Conservation (phyloP, 2,888 invertebrate species). For the Sesia apiformis region DNA sequence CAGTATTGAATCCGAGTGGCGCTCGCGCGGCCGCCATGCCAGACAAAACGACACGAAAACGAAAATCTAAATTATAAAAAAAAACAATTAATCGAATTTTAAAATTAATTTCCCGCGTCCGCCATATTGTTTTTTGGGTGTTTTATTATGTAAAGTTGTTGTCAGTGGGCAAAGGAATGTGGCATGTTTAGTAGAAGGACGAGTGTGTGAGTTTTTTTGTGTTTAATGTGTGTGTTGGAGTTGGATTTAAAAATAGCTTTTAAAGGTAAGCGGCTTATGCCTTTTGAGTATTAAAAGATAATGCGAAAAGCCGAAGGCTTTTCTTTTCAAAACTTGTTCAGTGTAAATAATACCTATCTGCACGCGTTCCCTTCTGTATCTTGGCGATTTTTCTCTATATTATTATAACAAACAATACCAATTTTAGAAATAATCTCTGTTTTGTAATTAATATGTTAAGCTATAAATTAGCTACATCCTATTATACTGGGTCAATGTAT, state of each 20-base stretch:
- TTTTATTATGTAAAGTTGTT: not conserved
- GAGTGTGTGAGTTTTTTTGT: conserved; percentile 45
- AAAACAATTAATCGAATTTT: not conserved
- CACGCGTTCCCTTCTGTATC: too few relatives aligned
- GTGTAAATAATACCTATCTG: too few relatives aligned
- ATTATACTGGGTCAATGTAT: too few relatives aligned
- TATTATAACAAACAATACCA: too few relatives aligned
- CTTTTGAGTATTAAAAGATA: not conserved
- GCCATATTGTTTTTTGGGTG: not conserved
- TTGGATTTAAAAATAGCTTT: conserved; percentile 23
- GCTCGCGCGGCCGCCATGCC: conserved; percentile 67
- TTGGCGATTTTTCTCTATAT: too few relatives aligned
- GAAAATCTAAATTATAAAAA: conserved; percentile 31
- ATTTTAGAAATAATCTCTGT: too few relatives aligned
- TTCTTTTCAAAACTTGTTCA: too few relatives aligned
- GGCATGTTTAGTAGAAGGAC: conserved; percentile 45
- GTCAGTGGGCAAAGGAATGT: conserved; percentile 43
- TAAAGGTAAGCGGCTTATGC: conserved; percentile 25
- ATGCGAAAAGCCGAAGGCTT: not conserved
- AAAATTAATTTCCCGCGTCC: not conserved
- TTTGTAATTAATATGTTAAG: too few relatives aligned
- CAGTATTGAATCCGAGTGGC: conserved; percentile 36
- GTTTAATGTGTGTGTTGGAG: conserved; percentile 41
- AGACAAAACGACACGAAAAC: conserved; percentile 56
- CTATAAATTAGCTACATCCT: too few relatives aligned